Evolutionary conservation across 2,113 vertebrate genomes (phyloP), one percentile per base, ranked within the genome.

Genomic region (Phrynosoma blainvillii): DNA sequence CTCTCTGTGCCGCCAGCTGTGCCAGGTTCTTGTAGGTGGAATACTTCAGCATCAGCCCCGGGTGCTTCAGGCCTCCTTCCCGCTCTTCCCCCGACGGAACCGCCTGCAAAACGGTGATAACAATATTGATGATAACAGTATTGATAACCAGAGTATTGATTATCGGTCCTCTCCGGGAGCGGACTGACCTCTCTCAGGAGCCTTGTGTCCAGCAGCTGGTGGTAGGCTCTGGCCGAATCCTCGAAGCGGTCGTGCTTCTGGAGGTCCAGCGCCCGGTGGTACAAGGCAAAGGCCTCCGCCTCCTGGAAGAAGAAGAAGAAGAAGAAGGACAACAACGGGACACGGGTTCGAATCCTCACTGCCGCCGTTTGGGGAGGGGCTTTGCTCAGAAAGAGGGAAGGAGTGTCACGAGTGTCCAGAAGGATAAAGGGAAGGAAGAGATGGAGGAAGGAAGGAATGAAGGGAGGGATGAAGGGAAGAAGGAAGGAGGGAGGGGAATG

Each of bases 1-100:
- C 98, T 12, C 97, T 94, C 6, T 97, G 97, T 3, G 97, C 98
- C 32, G 99, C 95, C 93, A 99, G 95, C 81, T 97, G 99, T 3
- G 98, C 99, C 87, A 99, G 92, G 95, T 99, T 99, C 94, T 99
- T 99, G 85, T 98, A 99, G 0, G 99, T 99, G 56, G 99, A 99
- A 88, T 99, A 99, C 88, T 99, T 99, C 84, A 99, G 94, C 97
- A 99, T 99, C 91, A 99, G 94, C 10, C 99, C 99, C 1, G 99
- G 98, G 92, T 99, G 98, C 85, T 98, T 99, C 92, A 99, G 94
- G 6, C 98, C 99, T 76, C 98, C 98, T 85, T 7, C 5, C 2
- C 97, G 98, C 94, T 99, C 98, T 95, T 99, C 98, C 54, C 98
- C 98, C 1, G 98, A 98, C 5, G 98, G 96, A 94, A 98, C 94